Conservation (phyloP, 2,797 vertebrate species). For the Percopsis omiscomaycus region DNA sequence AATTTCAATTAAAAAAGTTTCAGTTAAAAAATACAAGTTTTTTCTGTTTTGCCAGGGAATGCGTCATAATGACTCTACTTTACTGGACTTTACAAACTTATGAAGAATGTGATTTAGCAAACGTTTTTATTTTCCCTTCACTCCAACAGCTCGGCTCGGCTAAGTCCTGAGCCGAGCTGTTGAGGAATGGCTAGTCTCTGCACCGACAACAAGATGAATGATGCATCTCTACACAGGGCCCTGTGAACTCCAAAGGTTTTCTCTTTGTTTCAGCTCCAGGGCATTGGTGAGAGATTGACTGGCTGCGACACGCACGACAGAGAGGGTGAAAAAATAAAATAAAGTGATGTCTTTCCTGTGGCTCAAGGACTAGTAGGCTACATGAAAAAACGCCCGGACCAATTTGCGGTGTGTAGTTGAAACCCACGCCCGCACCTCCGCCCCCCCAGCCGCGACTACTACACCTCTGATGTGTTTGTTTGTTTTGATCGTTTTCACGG, state of each 20-base stretch:
- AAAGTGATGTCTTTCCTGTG: constrained; percentile 50
- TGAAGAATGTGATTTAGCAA: too few relatives aligned
- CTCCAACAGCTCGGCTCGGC: constrained; percentile 30
- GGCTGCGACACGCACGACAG: constrained; percentile 45
- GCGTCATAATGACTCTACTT: too few relatives aligned
- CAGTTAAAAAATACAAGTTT: too few relatives aligned
- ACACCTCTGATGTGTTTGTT: constrained; percentile 17
- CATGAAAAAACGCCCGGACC: constrained; percentile 44
- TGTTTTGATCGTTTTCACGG: constrained; percentile 58
- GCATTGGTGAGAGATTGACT: constrained; percentile 57
- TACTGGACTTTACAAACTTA: too few relatives aligned
- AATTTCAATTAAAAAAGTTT: too few relatives aligned
- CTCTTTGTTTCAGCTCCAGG: constrained; percentile 45
- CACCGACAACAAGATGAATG: constrained; percentile 40
- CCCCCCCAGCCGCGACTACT: constrained; percentile 47
- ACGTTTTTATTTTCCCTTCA: too few relatives aligned
- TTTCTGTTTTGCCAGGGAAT: too few relatives aligned
- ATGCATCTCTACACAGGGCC: constrained; percentile 14
- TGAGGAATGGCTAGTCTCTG: constrained; percentile 11
- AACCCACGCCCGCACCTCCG: constrained; percentile 54
- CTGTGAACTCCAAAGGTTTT: constrained; percentile 39
- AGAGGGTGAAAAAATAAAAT: constrained; percentile 16
- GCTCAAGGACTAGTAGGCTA: constrained; percentile 16
- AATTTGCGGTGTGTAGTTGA: constrained; percentile 8
- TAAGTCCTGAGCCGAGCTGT: constrained; percentile 16